Evolutionary conservation across 1,140 invertebrate species (phyloP), one percentile per base, ranked within the genome.

Genomic region (Bombus sibiricus): DNA sequence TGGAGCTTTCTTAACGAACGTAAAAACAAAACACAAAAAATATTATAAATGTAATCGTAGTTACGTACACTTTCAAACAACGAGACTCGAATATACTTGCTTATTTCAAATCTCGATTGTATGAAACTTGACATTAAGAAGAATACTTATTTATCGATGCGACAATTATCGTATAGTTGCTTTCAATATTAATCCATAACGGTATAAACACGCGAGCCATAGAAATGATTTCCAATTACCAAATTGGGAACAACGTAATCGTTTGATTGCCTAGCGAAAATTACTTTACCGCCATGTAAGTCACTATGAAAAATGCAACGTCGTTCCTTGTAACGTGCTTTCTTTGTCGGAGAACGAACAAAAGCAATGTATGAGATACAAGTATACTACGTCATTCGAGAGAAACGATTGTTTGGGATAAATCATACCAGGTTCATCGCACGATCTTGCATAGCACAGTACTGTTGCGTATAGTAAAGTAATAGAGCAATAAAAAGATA

Each of bases 361-460:
- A 62, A 66, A 66, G n/a, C 15, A 34, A n/a, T 34, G 32, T 66
- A 39, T 53, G 13, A 32, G 64, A 25, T 71, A 62, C 22, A 47
- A 68, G 71, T 81, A 71, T 28, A 77, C 86, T 85, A 89, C 78
- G 71, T 68, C 69, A 81, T 90, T 88, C 64, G 84, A 59, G 28
- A 84, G 28, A 64, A 74, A 90, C 59, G 69, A 88, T 66, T 76
- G 74, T 78, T 73, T 43, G 62, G 53, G 73, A 39, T 76, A 74
- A 86, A 41, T 72, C 80, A 39, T 89, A 87, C 81, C 68, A 87
- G 81, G 80, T 82, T 82, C 39, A 73, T 82, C 39, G 74, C 43
- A 81, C 74, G 77, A 15, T 87, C 59, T 87, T 90, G 89, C 88
- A 89, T 89, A 89, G 68, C 88, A 89, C 59, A 77, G 53, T 77